Evolutionary conservation across 2,797 vertebrate genomes (phyloP), one percentile per base, ranked within the genome.

Genomic region (Neosilurus mollespiculum): DNA sequence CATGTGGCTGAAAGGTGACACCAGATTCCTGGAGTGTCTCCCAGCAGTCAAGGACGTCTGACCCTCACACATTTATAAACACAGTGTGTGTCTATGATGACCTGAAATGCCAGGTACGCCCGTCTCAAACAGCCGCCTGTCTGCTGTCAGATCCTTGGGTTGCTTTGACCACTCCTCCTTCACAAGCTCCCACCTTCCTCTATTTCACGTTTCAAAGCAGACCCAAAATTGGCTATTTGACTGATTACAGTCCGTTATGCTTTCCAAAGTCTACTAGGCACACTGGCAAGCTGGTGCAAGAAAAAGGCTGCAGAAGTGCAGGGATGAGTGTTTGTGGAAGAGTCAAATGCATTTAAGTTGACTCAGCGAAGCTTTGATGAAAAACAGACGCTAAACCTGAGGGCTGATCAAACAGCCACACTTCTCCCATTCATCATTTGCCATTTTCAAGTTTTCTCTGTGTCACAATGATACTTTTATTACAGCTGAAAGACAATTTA

Each of bases 21-120:
- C 93, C 92, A 81, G 87, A 91, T 91, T 93, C 92, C 92, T 92
- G 90, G 91, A 92, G 90, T 88, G 87, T 87, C 92, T 93, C 88
- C 85, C 88, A 64, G 81, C 89, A 91, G 91, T 91, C 93, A 93
- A 94, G 92, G 91, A 92, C 91, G 91, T 91, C 90, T 92, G 86
- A 54, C 88, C 84, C 58, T n/a, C 20, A 82, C 80, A 86, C 87
- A 86, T 90, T 91, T 93, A 91, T 93, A 93, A 92, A 93, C 91
- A 92, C 70, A 89, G 93, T 90, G 93, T 91, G 90, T 85, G 90
- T 89, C 88, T 79, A 82, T 85, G 58, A 86, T 82, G 53, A 83
- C 82, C 86, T 66, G 69, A 89, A 85, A 86, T 67, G 66, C 84
- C 84, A 87, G 87, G 87, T 87, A 87, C 77, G 20, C 81, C 83